Conservation (phyloP, 2,888 invertebrate genomes). For the Tetranychus truncatus region DNA sequence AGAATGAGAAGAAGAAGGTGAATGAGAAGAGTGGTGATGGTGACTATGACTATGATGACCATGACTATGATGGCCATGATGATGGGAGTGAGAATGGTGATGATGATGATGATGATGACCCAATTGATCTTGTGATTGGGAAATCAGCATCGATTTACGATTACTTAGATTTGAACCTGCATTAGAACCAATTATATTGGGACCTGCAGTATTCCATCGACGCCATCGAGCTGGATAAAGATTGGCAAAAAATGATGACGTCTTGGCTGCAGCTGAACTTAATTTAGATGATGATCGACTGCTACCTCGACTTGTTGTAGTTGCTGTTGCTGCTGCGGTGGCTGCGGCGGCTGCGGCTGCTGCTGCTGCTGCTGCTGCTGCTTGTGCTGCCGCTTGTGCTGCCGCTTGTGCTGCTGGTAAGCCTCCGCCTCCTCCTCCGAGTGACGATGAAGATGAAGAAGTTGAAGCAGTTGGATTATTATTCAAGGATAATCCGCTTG, state of each 20-base stretch:
- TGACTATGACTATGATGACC: not conserved
- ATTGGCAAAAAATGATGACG: slow-evolving; percentile 56
- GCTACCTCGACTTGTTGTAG: not conserved
- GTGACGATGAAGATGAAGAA: too few relatives aligned
- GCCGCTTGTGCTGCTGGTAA: not conserved
- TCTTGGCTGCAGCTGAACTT: slow-evolving; percentile 18
- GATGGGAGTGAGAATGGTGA: not conserved
- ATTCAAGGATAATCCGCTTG: too few relatives aligned
- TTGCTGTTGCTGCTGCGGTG: not conserved
- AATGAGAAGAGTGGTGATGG: not conserved
- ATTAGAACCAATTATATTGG: slow-evolving; percentile 6
- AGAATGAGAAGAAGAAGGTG: not conserved
- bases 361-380: not conserved
- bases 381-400: not conserved
- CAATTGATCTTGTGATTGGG: slow-evolving; percentile 10
- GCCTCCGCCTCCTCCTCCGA: too few relatives aligned
- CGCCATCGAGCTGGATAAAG: slow-evolving; percentile 90
- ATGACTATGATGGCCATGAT: not conserved
- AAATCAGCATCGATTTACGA: slow-evolving; percentile 9
- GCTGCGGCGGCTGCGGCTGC: not conserved
- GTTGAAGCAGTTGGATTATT: too few relatives aligned
- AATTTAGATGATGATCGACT: slow-evolving; percentile 11
- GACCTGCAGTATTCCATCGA: slow-evolving; percentile 34
- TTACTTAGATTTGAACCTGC: not conserved
- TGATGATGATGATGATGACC: not conserved